Evolutionary conservation across 2,888 invertebrate genomes (phyloP).

Genomic region (Antitype chi): DNA sequence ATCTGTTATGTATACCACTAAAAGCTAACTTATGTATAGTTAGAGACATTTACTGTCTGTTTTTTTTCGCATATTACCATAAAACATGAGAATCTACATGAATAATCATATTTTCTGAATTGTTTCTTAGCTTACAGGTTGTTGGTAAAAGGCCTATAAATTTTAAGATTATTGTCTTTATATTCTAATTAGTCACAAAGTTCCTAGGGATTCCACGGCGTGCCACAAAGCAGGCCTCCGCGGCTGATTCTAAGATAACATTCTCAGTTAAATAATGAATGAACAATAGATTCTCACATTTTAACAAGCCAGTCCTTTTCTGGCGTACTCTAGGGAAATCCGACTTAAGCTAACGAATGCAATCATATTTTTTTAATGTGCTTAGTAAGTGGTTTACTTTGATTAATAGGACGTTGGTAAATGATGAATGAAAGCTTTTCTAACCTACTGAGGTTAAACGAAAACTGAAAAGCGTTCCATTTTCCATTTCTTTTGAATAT

Average conservation of each 20-base stretch:
- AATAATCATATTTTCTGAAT: constrained; percentile 34
- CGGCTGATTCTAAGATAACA: constrained; percentile 64
- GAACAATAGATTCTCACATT: constrained; percentile 70
- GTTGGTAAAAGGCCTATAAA: constrained; percentile 53
- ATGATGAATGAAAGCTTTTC: constrained; percentile 18
- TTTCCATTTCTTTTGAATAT: constrained; percentile 24
- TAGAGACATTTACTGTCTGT: constrained; percentile 1
- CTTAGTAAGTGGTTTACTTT: constrained; percentile 19
- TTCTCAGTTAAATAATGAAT: constrained; percentile 66
- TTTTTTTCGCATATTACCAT: constrained; percentile 40
- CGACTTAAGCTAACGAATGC: constrained; percentile 26
- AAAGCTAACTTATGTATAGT: constrained; percentile 5
- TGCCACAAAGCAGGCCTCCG: constrained; percentile 55
- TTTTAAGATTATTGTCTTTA: constrained; percentile 55
- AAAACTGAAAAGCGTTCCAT: constrained; percentile 11
- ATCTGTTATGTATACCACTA: constrained; percentile 4
- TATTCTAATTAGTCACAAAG: constrained; percentile 62
- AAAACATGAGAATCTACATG: constrained; percentile 24
- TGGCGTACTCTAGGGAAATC: constrained; percentile 63
- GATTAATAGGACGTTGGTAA: constrained; percentile 4
- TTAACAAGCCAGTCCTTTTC: constrained; percentile 60
- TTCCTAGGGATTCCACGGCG: constrained; percentile 60
- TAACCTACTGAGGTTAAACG: constrained; percentile 17
- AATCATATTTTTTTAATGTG: constrained; percentile 18
- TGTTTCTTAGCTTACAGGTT: constrained; percentile 30